Evolutionary conservation across 2,888 invertebrate species (phyloP).

Genomic region (Macrophya alboannulata): DNA sequence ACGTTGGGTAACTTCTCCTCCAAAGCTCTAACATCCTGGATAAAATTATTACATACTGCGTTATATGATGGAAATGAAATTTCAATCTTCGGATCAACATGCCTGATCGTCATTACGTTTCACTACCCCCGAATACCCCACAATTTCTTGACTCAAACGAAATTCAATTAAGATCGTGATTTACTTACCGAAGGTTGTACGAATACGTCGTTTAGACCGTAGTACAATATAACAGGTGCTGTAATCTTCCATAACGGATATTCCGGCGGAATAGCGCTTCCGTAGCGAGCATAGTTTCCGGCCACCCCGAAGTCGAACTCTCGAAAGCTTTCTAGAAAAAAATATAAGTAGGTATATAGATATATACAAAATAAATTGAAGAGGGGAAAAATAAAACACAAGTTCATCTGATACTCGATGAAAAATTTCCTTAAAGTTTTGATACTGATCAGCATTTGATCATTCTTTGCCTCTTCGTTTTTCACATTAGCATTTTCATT

Average conservation of each 20-base stretch:
- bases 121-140: neutral
- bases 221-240: slow-evolving; percentile 81
- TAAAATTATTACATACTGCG: neutral
- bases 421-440: neutral
- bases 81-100: neutral
- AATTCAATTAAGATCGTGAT: neutral
- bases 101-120: neutral
- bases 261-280: slow-evolving; percentile 74
- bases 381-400: neutral
- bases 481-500: too few species aligned
- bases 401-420: neutral
- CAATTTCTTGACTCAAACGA: neutral
- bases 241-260: slow-evolving; percentile 80
- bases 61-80: neutral
- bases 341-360: neutral
- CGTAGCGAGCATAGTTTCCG: slow-evolving; percentile 32
- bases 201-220: slow-evolving; percentile 81
- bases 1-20: slow-evolving; percentile 23
- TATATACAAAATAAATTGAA: neutral
- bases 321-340: slow-evolving; percentile 11
- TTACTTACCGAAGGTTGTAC: slow-evolving; percentile 79
- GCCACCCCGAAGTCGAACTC: slow-evolving; percentile 16
- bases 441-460: neutral
- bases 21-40: slow-evolving; percentile 40
- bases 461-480: neutral